Base-by-base conservation (phyloP, 2,888 invertebrate genomes). In the Pammene aurita region DNA sequence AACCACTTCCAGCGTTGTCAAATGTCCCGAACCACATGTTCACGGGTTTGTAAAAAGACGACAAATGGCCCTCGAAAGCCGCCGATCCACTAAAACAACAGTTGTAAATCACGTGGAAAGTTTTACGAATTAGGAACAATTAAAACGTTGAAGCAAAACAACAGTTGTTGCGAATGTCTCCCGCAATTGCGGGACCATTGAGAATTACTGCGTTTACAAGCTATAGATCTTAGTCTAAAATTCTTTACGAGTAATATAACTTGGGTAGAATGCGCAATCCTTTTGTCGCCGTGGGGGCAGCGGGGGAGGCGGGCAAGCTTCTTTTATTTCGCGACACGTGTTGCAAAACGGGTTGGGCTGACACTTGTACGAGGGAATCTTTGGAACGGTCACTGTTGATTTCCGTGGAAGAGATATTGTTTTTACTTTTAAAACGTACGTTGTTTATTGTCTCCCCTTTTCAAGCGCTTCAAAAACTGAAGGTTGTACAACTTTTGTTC, bases 191-290 rank as follows among this genome's bases (percentile, higher is more conserved):
- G 89, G 86, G 88, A 86, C 87, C 87, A 89, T 90, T 90, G 85
- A 87, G 85, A 92, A 83, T 89, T 88, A 90, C 86, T 86, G 83
- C 80, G 87, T 89, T 91, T 88, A 88, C 87, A 87, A 88, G 84
- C 88, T 85, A 92, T 92, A 90, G 89, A 88, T 91, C 91, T 89
- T 87, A 87, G 88, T 90, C 89, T 85, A 79, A 89, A 90, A 88
- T 91, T 90, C 90, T 92, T 92, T 92, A 91, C 87, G 90, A 90
- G 84, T 88, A 88, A 88, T 89, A 89, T 89, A 89, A 91, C 88
- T 91, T 89, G 70, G 66, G 72, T 58, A 46, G 64, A 69, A 69
- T 72, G 87, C 84, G 86, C 90, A 92, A 92, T 91, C 92, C 92
- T 92, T 90, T 92, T 88, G 89, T 86, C 87, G 87, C 83, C 74